A percentile compares a stretch with the other conserved stretches of the same genome.
phyloP scores from a whole-genome alignment of 2,888 invertebrate species.

The Callosobruchus maculatus region DNA sequence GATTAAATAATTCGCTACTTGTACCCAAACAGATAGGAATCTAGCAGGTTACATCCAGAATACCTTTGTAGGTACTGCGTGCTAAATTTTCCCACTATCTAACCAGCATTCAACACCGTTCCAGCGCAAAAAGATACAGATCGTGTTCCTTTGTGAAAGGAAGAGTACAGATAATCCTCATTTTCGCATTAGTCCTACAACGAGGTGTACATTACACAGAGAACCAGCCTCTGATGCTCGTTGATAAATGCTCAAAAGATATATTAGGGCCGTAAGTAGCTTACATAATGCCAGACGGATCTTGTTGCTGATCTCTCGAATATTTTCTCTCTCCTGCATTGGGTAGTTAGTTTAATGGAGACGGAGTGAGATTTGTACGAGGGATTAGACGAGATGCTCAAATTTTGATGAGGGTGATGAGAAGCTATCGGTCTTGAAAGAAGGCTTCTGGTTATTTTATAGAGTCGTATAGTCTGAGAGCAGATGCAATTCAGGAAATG shows the following conservation, averaged over 20 bases:
- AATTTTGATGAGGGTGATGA: not conserved
- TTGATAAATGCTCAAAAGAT: slow-evolving; percentile 37
- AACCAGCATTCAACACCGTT: not conserved
- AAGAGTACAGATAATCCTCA: slow-evolving; percentile 24
- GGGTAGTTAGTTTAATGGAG: slow-evolving; percentile 12
- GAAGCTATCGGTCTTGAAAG: not conserved
- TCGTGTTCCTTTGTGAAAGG: slow-evolving; percentile 16
- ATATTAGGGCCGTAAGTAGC: slow-evolving; percentile 34
- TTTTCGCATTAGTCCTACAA: slow-evolving; percentile 26
- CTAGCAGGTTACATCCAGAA: not conserved
- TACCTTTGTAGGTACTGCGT: not conserved
- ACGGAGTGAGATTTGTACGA: not conserved
- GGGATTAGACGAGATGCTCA: not conserved
- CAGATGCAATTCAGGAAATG: too few relatives aligned
- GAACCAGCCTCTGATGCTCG: slow-evolving; percentile 31
- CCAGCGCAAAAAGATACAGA: slow-evolving; percentile 16
- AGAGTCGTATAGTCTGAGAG: too few relatives aligned
- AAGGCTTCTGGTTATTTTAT: not conserved
- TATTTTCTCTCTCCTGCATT: slow-evolving; percentile 6
- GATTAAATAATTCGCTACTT: not conserved
- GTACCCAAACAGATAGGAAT: not conserved
- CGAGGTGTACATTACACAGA: slow-evolving; percentile 34
- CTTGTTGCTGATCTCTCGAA: slow-evolving; percentile 27
- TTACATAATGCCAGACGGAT: slow-evolving; percentile 27
- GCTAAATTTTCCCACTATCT: not conserved